Evolutionary conservation across 1,140 invertebrate genomes (phyloP).

Genomic region (Physella acuta): DNA sequence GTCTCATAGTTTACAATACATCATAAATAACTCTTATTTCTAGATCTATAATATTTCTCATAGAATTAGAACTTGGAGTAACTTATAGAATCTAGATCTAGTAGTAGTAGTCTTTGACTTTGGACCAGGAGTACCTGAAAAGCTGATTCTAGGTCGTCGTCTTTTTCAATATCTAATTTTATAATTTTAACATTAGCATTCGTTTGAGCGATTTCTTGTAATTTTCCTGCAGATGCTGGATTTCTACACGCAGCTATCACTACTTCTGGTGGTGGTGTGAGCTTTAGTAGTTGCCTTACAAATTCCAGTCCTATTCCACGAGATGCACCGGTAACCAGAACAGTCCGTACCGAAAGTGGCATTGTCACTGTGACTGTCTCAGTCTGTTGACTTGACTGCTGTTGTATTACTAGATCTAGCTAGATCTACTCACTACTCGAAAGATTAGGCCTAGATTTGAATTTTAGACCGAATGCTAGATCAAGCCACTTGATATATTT

Average conservation of each 20-base stretch:
- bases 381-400: no score
- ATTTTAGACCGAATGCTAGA: no score
- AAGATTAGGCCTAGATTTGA: no score
- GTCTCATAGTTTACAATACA: no score
- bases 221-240: conserved; percentile 66
- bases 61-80: no score
- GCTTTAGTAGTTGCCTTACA: conserved; percentile 68
- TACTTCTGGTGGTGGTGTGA: conserved; percentile 39
- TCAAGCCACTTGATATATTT: no score
- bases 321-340: conserved; percentile 85
- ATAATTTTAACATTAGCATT: background rate
- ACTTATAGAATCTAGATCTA: no score
- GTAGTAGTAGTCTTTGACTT: no score
- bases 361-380: background rate
- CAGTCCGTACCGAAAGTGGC: conserved; percentile 13
- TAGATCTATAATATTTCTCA: no score
- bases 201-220: conserved; percentile 42
- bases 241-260: conserved; percentile 76
- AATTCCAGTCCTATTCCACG: conserved; percentile 85
- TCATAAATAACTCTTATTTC: no score
- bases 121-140: conserved; percentile 6
- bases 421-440: no score
- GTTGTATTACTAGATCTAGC: no score
- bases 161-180: conserved; percentile 26
- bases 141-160: conserved; percentile 21